These are phyloP conservation scores for Camelus bactrianus DNA, from an alignment of 2,113 vertebrate genomes.

Conservation along the genomic window DNA sequence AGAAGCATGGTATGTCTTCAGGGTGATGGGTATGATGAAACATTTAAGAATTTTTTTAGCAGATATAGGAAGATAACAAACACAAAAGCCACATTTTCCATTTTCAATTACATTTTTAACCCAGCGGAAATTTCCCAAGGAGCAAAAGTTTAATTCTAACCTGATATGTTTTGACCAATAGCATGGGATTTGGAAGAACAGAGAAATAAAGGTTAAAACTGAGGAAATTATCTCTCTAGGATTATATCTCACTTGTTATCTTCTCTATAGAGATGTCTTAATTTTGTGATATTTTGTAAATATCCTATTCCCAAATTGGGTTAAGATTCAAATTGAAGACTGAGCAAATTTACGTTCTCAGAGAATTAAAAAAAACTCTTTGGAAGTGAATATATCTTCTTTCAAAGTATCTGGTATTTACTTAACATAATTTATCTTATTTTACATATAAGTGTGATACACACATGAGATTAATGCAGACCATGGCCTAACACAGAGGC, in stretches of 20 bases:
- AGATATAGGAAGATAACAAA: not conserved
- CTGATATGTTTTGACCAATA: not conserved
- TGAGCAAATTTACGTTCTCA: constrained; percentile 9
- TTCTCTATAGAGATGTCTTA: not conserved
- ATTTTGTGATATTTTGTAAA: constrained; percentile 24
- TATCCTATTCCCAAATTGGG: not conserved
- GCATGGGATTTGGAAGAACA: not conserved
- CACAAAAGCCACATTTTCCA: not conserved
- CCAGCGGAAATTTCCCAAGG: not conserved
- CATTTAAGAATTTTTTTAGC: not conserved
- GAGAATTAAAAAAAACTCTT: not conserved
- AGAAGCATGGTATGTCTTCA: not conserved
- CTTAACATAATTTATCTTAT: not conserved
- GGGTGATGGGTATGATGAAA: not conserved
- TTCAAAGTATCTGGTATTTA: not conserved
- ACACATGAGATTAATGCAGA: not conserved
- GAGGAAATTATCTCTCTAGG: not conserved
- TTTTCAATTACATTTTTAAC: constrained; percentile 44
- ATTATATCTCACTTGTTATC: not conserved
- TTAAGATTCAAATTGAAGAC: not conserved
- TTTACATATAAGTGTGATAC: not conserved
- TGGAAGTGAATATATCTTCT: not conserved
- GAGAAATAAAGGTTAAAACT: not conserved
- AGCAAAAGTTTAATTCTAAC: not conserved
- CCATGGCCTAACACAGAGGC: not conserved